Conservation (phyloP, 2,797 vertebrate genomes). For the Eptatretus atami region DNA sequence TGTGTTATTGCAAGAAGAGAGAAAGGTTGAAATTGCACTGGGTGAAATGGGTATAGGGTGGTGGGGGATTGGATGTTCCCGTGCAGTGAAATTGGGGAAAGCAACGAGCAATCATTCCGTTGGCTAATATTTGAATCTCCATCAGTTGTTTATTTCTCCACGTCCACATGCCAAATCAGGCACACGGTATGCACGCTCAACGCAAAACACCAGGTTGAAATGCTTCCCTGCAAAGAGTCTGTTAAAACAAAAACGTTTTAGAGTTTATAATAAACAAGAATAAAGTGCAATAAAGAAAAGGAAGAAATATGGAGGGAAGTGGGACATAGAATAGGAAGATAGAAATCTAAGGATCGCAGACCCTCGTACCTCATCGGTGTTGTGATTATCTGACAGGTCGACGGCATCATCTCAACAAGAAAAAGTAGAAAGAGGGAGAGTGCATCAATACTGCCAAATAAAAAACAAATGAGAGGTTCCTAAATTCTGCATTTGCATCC, state of each 20-base stretch:
- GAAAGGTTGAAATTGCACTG: too few species aligned
- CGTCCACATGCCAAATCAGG: conserved; percentile 89
- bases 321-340: neutral
- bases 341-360: too few species aligned
- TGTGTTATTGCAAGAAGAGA: too few species aligned
- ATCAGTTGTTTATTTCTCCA: too few species aligned
- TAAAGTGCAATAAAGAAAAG: neutral
- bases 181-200: conserved; percentile 71
- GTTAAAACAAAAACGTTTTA: neutral
- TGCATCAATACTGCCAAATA: conserved; percentile 34
- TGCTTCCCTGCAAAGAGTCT: conserved; percentile 26
- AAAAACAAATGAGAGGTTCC: neutral
- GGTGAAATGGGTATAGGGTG: too few species aligned
- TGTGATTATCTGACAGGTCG: conserved; percentile 75
- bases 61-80: too few species aligned
- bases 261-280: neutral
- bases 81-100: too few species aligned
- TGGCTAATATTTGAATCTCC: conserved; percentile 95
- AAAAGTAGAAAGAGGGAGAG: conserved; percentile 64
- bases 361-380: conserved; percentile 53
- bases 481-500: neutral
- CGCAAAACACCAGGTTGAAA: conserved; percentile 92
- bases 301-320: too few species aligned
- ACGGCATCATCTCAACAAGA: conserved; percentile 95
- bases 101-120: conserved; percentile 18